A percentile compares a stretch with the other conserved stretches of the same genome.
Conservation (phyloP, 2,113 vertebrate species). For the Brachyhypopomus gauderio region DNA sequence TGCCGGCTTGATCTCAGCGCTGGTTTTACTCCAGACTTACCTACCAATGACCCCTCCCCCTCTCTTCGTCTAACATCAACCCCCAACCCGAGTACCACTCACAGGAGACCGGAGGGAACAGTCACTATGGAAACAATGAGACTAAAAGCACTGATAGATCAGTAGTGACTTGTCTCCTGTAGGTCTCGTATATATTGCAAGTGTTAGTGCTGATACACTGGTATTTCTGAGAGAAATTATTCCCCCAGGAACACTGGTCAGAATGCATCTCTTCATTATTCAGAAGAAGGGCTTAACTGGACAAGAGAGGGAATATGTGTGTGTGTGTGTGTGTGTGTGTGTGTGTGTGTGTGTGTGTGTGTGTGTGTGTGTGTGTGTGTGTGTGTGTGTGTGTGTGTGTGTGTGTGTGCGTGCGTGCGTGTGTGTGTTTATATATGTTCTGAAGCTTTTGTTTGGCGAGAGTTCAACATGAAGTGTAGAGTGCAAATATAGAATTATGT, state of each 20-base stretch:
- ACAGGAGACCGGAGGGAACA: constrained; percentile 3
- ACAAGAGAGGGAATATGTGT: too few relatives aligned
- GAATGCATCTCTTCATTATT: constrained; percentile 22
- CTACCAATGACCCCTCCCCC: neutral
- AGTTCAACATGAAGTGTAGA: constrained; percentile 22
- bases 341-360: too few relatives aligned
- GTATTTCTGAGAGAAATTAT: neutral
- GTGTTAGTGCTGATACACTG: neutral
- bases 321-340: too few relatives aligned
- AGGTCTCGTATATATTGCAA: neutral
- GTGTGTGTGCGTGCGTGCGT: too few relatives aligned
- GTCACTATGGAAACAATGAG: constrained; percentile 33
- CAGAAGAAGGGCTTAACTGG: neutral
- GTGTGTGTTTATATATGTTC: constrained; percentile 7
- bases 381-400: too few relatives aligned
- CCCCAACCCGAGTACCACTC: neutral
- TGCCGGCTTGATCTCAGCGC: neutral
- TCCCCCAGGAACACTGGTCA: constrained; percentile 28
- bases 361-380: too few relatives aligned
- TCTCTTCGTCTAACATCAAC: neutral
- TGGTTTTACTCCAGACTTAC: neutral
- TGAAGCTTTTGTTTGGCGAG: neutral
- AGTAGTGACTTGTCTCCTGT: neutral
- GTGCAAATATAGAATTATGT: constrained; percentile 39
- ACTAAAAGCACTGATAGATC: constrained; percentile 12